Percentiles rank a stretch among this genome's conserved stretches.
Conservation (phyloP, 2,113 vertebrate species). For the Pangasianodon hypophthalmus region DNA sequence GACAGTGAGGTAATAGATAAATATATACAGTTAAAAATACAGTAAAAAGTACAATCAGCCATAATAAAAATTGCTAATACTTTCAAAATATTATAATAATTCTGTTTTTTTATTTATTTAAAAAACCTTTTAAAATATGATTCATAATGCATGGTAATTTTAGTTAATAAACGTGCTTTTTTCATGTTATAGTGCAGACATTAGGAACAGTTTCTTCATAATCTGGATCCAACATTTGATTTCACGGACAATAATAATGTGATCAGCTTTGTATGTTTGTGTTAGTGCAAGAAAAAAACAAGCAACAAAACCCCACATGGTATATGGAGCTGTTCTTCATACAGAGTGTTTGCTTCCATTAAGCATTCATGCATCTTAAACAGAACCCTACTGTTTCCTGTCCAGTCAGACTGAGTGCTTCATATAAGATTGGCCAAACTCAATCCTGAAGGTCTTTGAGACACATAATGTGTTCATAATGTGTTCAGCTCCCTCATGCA, state of each 20-base stretch:
- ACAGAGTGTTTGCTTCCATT: neutral
- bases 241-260: too few relatives aligned
- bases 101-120: too few relatives aligned
- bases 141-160: neutral
- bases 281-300: too few relatives aligned
- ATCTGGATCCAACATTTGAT: too few relatives aligned
- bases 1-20: neutral
- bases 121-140: too few relatives aligned
- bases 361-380: slow-evolving; percentile 60
- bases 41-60: neutral
- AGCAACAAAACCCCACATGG: neutral
- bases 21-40: neutral
- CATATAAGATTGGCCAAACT: slow-evolving; percentile 37
- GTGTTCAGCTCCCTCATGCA: slow-evolving; percentile 41
- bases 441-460: slow-evolving; percentile 57
- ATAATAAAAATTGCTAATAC: neutral
- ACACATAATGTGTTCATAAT: slow-evolving; percentile 56
- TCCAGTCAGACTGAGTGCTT: neutral
- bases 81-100: neutral
- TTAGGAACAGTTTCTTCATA: neutral
- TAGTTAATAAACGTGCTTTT: neutral
- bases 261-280: too few relatives aligned
- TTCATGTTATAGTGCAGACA: neutral
- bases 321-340: neutral
- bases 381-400: slow-evolving; percentile 17